Conservation (phyloP, 2,888 invertebrate species). For the Himalopsyche tibetana region DNA sequence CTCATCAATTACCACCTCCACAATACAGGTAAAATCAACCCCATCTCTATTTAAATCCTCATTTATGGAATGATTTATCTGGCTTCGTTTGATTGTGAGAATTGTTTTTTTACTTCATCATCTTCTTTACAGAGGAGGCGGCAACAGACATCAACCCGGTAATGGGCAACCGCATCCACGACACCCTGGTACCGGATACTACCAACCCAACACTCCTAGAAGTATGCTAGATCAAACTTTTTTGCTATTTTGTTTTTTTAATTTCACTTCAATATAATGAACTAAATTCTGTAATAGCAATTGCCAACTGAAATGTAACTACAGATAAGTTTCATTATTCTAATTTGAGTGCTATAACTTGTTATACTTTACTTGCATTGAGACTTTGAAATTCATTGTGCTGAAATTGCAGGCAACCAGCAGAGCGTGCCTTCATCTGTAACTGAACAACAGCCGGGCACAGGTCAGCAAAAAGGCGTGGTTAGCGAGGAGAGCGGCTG, state of each 20-base stretch:
- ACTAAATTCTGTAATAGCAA: constrained; percentile 66
- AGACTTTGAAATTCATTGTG: constrained; percentile 3
- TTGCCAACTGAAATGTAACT: constrained; percentile 66
- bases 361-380: constrained; percentile 16
- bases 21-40: constrained; percentile 66
- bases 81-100: background rate
- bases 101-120: background rate
- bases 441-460: constrained; percentile 58
- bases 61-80: background rate
- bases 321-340: constrained; percentile 50
- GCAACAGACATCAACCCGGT: constrained; percentile 58
- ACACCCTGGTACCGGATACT: constrained; percentile 63
- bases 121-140: constrained; percentile 48
- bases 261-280: constrained; percentile 67
- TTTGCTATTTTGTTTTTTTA: background rate
- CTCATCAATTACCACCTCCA: constrained; percentile 67
- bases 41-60: background rate
- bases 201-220: constrained; percentile 69
- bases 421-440: constrained; percentile 52
- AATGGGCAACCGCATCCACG: constrained; percentile 60
- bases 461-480: constrained; percentile 57
- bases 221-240: constrained; percentile 65
- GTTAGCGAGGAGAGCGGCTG: constrained; percentile 48
- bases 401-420: constrained; percentile 55
- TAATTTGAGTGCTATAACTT: constrained; percentile 11